A percentile compares a stretch with the other conserved stretches of the same genome.
Evolutionary conservation across 1,140 invertebrate species (phyloP).

Genomic region (Brachionus paranguensis): DNA sequence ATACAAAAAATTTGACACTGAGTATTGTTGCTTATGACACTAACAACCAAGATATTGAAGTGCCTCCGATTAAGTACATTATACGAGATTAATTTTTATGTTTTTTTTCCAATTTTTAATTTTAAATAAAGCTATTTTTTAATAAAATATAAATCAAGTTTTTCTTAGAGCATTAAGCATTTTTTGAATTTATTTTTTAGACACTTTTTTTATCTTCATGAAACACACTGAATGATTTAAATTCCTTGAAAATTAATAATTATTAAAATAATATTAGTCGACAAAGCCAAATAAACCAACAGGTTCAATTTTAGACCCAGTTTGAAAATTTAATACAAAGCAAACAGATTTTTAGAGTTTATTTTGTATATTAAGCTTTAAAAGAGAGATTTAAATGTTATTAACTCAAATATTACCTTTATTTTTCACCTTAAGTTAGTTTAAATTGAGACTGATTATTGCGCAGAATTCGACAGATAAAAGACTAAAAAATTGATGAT

Average conservation of each 20-base stretch:
- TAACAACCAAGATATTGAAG: not conserved
- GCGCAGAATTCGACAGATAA: not conserved
- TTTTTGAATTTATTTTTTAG: not conserved
- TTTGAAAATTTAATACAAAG: not conserved
- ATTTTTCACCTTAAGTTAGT: not conserved
- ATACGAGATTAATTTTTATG: constrained; percentile 6
- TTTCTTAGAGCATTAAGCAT: not conserved
- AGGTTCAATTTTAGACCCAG: not conserved
- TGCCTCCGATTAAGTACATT: constrained; percentile 3
- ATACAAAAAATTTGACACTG: constrained; percentile 19
- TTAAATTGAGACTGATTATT: constrained; percentile 6
- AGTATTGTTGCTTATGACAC: not conserved
- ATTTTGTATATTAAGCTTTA: constrained; percentile 12
- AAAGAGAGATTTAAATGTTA: constrained; percentile 1
- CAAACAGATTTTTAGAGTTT: not conserved
- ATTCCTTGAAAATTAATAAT: not conserved
- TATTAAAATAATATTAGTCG: not conserved
- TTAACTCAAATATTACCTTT: constrained; percentile 37
- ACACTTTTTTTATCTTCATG: not conserved
- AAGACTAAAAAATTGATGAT: not conserved
- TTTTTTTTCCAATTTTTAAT: not conserved
- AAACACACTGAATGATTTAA: not conserved
- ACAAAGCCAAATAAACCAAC: not conserved
- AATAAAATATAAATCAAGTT: not conserved
- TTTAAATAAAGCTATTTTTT: not conserved